phyloP scores from a whole-genome alignment of 2,797 vertebrate species.

The Catharus ustulatus region DNA sequence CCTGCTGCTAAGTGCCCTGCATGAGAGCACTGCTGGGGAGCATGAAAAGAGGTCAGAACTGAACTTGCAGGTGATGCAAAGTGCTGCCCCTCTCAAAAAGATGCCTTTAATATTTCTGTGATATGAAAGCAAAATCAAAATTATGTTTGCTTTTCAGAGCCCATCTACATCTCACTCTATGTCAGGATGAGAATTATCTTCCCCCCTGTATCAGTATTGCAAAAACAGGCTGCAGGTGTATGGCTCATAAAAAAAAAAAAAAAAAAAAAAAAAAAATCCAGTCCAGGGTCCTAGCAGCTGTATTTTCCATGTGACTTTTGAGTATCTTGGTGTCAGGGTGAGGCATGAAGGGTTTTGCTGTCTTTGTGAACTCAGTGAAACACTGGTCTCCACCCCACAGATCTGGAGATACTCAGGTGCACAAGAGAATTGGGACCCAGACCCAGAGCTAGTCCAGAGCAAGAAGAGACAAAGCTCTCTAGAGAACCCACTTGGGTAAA shows the following conservation, averaged over 20 bases:
- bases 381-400: rapidly evolving
- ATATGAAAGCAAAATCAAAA: neutral
- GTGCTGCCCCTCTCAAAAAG: neutral
- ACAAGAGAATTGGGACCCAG: neutral
- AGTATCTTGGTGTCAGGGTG: neutral
- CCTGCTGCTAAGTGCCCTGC: neutral
- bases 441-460: neutral
- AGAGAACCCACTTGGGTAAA: conserved; percentile 1
- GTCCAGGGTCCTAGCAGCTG: neutral
- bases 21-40: neutral
- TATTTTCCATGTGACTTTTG: neutral
- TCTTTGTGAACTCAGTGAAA: neutral
- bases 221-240: neutral
- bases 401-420: neutral
- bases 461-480: neutral
- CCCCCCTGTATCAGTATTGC: neutral
- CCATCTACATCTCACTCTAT: neutral
- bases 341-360: neutral
- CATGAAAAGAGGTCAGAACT: neutral
- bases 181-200: neutral
- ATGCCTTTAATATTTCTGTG: neutral
- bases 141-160: neutral
- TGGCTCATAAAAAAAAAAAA: neutral
- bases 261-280: neutral
- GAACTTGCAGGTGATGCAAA: neutral